phyloP scores from a whole-genome alignment of 2,888 invertebrate species.

The Mythimna lalbum region DNA sequence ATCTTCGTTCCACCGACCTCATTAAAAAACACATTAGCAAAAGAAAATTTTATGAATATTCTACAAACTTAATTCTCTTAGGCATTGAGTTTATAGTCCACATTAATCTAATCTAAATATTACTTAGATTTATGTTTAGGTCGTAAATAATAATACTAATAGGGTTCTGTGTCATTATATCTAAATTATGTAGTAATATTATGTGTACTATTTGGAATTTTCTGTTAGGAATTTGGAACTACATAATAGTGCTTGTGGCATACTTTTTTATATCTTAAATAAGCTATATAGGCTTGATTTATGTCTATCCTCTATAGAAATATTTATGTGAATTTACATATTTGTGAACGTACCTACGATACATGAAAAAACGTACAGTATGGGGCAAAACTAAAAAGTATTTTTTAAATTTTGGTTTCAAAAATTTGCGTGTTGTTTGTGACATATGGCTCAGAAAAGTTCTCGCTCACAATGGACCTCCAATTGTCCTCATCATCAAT shows the following conservation, averaged over 20 bases:
- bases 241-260: not conserved
- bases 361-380: no score
- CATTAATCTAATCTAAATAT: constrained; percentile 56
- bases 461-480: no score
- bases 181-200: constrained; percentile 25
- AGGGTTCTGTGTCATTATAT: constrained; percentile 39
- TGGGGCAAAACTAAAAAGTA: no score
- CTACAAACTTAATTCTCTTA: constrained; percentile 30
- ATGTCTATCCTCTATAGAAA: no score
- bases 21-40: constrained; percentile 3
- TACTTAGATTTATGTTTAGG: constrained; percentile 37
- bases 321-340: no score
- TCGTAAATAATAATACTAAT: constrained; percentile 48
- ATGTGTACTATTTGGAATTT: constrained; percentile 10
- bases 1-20: not conserved
- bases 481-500: no score
- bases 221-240: constrained; percentile 5
- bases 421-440: no score
- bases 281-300: no score
- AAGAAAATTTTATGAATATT: constrained; percentile 33
- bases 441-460: no score
- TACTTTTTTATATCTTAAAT: no score
- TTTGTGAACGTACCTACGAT: no score
- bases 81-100: constrained; percentile 36
- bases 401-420: no score